Conservation (phyloP, 2,113 vertebrate species). For the Apaloderma vittatum region DNA sequence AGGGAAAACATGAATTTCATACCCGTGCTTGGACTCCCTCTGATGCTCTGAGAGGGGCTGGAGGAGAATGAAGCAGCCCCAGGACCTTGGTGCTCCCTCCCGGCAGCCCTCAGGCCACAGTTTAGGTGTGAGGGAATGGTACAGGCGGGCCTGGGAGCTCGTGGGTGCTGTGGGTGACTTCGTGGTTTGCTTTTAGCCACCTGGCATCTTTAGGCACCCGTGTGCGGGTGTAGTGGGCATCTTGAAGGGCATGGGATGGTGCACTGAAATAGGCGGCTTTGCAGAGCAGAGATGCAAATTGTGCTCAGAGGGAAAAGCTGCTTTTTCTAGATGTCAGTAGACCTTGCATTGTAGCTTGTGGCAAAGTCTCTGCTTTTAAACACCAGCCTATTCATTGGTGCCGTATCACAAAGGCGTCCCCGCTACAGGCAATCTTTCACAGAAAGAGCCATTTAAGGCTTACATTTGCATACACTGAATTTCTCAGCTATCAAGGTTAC, state of each 20-base stretch:
- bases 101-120: background rate
- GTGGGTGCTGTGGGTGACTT: background rate
- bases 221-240: rapidly evolving
- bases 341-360: background rate
- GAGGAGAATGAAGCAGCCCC: background rate
- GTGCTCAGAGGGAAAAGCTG: background rate
- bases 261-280: background rate
- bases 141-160: background rate
- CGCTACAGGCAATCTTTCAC: background rate
- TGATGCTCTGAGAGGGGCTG: background rate
- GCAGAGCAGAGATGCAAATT: background rate
- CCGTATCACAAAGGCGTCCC: background rate
- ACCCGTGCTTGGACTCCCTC: background rate
- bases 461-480: conserved; percentile 44
- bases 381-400: background rate
- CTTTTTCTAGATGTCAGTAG: background rate
- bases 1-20: background rate
- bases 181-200: background rate
- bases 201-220: rapidly evolving
- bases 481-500: conserved; percentile 53
- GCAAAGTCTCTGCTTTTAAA: background rate
- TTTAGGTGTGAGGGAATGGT: rapidly evolving
- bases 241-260: background rate
- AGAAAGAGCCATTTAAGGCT: conserved; percentile 6
- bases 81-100: background rate